Evolutionary conservation across 2,113 vertebrate genomes (phyloP).

Genomic region (Hemibagrus wyckioides): DNA sequence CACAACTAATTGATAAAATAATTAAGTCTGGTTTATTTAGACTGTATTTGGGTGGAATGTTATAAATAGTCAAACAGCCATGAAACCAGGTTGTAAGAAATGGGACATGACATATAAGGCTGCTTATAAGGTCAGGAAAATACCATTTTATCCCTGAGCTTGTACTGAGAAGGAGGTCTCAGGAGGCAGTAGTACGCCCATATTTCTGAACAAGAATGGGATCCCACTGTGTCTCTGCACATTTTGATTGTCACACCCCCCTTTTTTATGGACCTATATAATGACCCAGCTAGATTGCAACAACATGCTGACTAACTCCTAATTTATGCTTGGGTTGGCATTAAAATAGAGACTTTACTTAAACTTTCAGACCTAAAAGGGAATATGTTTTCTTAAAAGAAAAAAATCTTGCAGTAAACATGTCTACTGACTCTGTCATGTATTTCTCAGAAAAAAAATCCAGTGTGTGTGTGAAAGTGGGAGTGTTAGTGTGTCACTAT

Average conservation of each 20-base stretch:
- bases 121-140: neutral
- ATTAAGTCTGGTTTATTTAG: neutral
- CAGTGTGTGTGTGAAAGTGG: neutral
- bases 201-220: neutral
- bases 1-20: neutral
- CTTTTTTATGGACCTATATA: neutral
- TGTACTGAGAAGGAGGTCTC: neutral
- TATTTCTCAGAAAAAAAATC: neutral
- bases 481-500: neutral
- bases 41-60: neutral
- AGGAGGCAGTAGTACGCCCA: neutral
- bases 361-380: neutral
- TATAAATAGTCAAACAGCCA: conserved; percentile 4
- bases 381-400: neutral
- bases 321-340: neutral
- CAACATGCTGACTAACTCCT: neutral
- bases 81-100: neutral
- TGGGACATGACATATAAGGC: neutral
- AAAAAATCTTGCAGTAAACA: neutral
- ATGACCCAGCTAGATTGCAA: too few relatives aligned
- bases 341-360: neutral
- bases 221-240: neutral
- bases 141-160: neutral
- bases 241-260: neutral
- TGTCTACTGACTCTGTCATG: neutral